Base-by-base conservation (phyloP, 64 coral and sea anemone genomes). In the Montipora capricornis region DNA sequence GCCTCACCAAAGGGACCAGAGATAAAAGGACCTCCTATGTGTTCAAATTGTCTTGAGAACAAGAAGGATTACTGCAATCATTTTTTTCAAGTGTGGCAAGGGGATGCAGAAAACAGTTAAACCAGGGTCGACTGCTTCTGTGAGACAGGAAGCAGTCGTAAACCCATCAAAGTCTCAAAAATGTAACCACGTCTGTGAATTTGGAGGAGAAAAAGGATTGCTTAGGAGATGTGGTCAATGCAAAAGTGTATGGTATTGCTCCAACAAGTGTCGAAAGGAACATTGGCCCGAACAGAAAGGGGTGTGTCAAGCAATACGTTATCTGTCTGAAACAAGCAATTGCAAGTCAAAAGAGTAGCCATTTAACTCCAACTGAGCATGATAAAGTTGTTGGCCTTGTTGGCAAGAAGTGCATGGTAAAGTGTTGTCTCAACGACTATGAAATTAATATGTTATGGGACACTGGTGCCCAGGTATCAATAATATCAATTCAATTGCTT, bases 21-120 rank as follows among this genome's bases (percentile, higher is more conserved):
- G 58, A 96, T 71, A 51, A 93, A 6, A 15, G 68, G 47, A 76
- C 87, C 91, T 86, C 70, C 52, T 20, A 66, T 49, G 17, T 95
- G 94, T 76, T 68, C 78, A 47, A 74, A 47, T 20, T 93, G 95
- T 24, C 45, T 69, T 14, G 74, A 93, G 1, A 75, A 47, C 14
- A 80, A 83, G 11, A 75, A 61, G 3, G 73, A 92, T 10, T 83
- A 76, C 68, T 93, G 91, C 71, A 90, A 26, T 26, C 26, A 26
- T 26, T 26, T 26, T 26, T 26, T 26, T 26, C 26, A 26, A 26
- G 26, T 26, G 26, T 26, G 26, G 26, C 26, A 26, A 50, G 86
- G 12, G 74, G 20, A 53, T 89, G 87, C 60, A 29, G 75, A 24
- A 77, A 82, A 19, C 50, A 77, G 73, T 51, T 37, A 89, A 89